Conservation (phyloP, 2,888 invertebrate genomes). For the Heliconius aoede region DNA sequence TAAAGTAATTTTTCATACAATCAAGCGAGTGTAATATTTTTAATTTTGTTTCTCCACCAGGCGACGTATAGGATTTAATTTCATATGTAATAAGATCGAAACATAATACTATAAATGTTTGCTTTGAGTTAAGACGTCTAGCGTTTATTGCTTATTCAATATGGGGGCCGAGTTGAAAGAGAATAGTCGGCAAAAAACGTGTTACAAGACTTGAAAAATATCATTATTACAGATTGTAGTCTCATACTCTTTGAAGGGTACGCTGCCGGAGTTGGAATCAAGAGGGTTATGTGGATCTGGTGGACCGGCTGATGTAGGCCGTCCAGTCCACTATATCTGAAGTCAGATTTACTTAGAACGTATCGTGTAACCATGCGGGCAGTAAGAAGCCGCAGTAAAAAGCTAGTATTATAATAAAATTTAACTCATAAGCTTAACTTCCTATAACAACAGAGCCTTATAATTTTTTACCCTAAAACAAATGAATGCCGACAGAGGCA, state of each 20-base stretch:
- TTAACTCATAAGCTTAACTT: slow-evolving; percentile 9
- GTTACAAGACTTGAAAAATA: too few relatives aligned
- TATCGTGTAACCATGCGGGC: too few relatives aligned
- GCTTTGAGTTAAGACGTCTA: slow-evolving; percentile 27
- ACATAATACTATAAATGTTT: slow-evolving; percentile 34
- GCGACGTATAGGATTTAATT: slow-evolving; percentile 25
- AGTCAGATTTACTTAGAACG: too few relatives aligned
- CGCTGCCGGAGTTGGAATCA: too few relatives aligned
- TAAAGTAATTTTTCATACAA: background rate
- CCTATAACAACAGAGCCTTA: slow-evolving; percentile 10
- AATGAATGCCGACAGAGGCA: slow-evolving; percentile 34
- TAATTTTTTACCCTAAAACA: slow-evolving; percentile 28
- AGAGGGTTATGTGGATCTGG: too few relatives aligned
- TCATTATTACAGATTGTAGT: too few relatives aligned
- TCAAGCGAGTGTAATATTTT: slow-evolving; percentile 21
- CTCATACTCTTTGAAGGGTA: too few relatives aligned
- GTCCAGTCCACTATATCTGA: too few relatives aligned
- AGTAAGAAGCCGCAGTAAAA: too few relatives aligned
- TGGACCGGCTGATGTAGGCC: too few relatives aligned
- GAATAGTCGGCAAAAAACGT: background rate
- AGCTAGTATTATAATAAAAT: background rate
- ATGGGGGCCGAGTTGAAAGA: background rate
- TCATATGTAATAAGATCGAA: slow-evolving; percentile 36
- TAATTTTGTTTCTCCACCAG: slow-evolving; percentile 32
- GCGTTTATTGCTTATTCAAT: slow-evolving; percentile 12